A percentile compares a stretch with the other conserved stretches of the same genome.
Evolutionary conservation across 2,113 vertebrate species (phyloP).

Genomic region (Cyanoderma ruficeps): DNA sequence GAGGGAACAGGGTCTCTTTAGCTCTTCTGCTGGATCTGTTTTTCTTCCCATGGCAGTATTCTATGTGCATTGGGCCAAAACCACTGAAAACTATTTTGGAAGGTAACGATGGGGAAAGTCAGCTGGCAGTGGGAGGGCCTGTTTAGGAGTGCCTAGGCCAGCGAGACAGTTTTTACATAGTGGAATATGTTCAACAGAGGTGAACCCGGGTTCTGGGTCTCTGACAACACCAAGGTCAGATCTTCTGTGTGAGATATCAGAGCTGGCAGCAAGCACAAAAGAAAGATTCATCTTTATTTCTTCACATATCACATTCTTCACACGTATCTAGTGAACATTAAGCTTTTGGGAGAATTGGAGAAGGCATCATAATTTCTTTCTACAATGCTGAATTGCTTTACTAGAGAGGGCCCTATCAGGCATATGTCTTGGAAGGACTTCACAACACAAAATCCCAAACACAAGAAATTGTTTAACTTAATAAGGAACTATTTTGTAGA

Average conservation of each 20-base stretch:
- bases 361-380: not conserved
- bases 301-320: not conserved
- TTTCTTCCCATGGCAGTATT: not conserved
- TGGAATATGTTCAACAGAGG: not conserved
- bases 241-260: not conserved
- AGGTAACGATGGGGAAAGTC: not conserved
- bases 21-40: not conserved
- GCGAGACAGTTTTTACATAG: not conserved
- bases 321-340: not conserved
- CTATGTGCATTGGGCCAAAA: not conserved
- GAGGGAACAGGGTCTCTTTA: not conserved
- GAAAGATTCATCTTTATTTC: not conserved
- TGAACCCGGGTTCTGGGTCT: not conserved
- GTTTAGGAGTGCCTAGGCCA: not conserved
- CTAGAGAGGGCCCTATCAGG: accelerated
- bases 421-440: not conserved
- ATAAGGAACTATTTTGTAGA: not conserved
- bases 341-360: not conserved
- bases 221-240: accelerated
- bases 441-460: not conserved
- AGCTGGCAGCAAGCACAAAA: not conserved
- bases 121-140: not conserved
- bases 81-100: not conserved
- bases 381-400: not conserved
- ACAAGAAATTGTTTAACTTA: not conserved